phyloP scores from a whole-genome alignment of 2,888 invertebrate species.

The Latrodectus hesperus region DNA sequence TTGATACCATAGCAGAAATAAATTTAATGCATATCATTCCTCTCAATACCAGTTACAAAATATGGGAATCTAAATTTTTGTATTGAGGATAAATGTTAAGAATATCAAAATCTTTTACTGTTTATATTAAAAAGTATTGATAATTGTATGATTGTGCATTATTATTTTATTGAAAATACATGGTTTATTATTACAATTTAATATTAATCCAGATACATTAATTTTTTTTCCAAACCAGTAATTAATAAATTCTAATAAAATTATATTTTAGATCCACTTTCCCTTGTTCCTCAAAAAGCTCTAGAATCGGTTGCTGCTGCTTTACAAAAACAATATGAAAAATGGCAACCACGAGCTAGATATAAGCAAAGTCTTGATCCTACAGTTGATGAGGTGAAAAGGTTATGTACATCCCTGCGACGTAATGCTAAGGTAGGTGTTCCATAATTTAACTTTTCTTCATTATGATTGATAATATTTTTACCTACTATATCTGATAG shows the following conservation, averaged over 20 bases:
- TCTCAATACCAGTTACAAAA: too few relatives aligned
- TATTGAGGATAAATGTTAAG: too few relatives aligned
- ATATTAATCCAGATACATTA: not conserved
- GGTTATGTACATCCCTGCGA: slow-evolving; percentile 93
- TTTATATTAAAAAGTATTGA: too few relatives aligned
- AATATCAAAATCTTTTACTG: too few relatives aligned
- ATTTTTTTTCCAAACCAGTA: not conserved
- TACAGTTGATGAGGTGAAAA: slow-evolving; percentile 97
- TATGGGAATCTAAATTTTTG: too few relatives aligned
- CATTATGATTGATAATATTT: not conserved
- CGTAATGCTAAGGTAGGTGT: slow-evolving; percentile 87
- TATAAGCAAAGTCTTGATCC: slow-evolving; percentile 98
- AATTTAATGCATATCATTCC: too few relatives aligned
- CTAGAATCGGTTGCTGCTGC: slow-evolving; percentile 92
- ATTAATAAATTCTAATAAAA: not conserved
- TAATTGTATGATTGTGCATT: too few relatives aligned
- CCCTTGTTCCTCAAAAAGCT: slow-evolving; percentile 92
- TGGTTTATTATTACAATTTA: not conserved
- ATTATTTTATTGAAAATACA: too few relatives aligned
- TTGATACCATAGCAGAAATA: too few relatives aligned
- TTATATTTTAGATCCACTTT: slow-evolving; percentile 80
- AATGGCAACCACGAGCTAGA: slow-evolving; percentile 98
- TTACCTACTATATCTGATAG: too few relatives aligned
- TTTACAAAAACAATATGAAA: slow-evolving; percentile 96
- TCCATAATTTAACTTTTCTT: not conserved